Base-by-base conservation (phyloP, 2,113 vertebrate species). In the Hipposideros armiger region DNA sequence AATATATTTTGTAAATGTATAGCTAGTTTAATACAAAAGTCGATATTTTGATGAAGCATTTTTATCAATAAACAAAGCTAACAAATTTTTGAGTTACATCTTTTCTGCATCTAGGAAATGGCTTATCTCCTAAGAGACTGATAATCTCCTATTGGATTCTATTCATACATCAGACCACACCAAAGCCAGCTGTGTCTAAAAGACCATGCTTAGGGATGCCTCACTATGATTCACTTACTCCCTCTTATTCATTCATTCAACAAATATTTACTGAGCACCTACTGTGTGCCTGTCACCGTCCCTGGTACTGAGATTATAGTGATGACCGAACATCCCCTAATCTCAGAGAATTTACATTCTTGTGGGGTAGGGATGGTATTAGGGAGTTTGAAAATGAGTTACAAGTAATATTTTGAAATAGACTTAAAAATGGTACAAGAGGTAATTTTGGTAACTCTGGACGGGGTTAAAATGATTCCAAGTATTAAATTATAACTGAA, bases 1-100 rank as follows among this genome's bases (percentile, higher is more conserved):
- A 50, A 50, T 50, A 50, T 50, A 50, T 50, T 50, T 11, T 50
- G 13, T 50, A 50, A 86, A 50, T 42, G 11, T 54, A 84, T 4
- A 73, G 73, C 20, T 73, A 91, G 8, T 88, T 90, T 69, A 90
- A 66, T 76, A 69, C 7, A 66, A 74, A 95, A 82, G 42, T 80
- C 91, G 52, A 82, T 72, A 76, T 69, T 87, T n/a, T 50, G 26
- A 90, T 76, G 11, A 58, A 54, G 0, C 36, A 26, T 32, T 83
- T 96, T 86, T 85, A 36, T 82, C 47, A 69, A 40, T 47, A 74
- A 87, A 47, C 3, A 28, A 80, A 87, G 0, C 40, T 60, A 82
- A 92, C 22, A 73, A n/a, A 50, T 20, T 52, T 88, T 72, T 5
- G 24, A 95, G 52, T 15, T 56, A 47, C 20, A 26, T 86, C 30